These are phyloP conservation scores for Andrena hattorfiana DNA, from an alignment of 2,888 invertebrate genomes.

Conservation along the genomic window DNA sequence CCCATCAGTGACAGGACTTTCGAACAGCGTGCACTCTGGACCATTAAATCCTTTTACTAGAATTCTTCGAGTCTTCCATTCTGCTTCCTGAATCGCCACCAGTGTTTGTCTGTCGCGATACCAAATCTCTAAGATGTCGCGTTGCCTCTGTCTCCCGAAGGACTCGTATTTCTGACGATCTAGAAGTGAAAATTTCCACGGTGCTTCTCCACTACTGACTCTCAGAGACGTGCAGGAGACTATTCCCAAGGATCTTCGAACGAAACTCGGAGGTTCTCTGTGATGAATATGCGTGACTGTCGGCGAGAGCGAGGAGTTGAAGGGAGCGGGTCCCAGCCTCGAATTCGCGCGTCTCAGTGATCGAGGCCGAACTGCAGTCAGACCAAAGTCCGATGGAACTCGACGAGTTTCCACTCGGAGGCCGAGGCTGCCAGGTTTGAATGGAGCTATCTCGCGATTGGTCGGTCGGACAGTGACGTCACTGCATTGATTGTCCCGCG, in stretches of 20 bases:
- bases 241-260: background rate
- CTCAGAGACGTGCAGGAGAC: background rate
- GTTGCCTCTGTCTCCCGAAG: background rate
- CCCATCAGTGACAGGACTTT: background rate
- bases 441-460: slow-evolving; percentile 89
- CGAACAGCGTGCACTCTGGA: slow-evolving; percentile 6
- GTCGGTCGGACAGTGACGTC: slow-evolving; percentile 89
- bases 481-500: slow-evolving; percentile 90
- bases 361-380: slow-evolving; percentile 84
- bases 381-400: slow-evolving; percentile 83
- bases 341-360: slow-evolving; percentile 80
- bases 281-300: slow-evolving; percentile 20
- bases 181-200: background rate
- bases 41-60: background rate
- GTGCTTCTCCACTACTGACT: background rate
- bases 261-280: slow-evolving; percentile 32
- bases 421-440: slow-evolving; percentile 86
- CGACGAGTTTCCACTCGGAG: slow-evolving; percentile 81
- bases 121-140: background rate
- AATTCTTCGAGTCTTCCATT: background rate
- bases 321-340: slow-evolving; percentile 50
- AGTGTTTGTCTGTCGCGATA: background rate
- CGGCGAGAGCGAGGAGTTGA: slow-evolving; percentile 4
- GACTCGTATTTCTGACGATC: background rate
- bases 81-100: background rate